phyloP scores from a whole-genome alignment of 1,140 invertebrate genomes.

The Cydia strobilella region DNA sequence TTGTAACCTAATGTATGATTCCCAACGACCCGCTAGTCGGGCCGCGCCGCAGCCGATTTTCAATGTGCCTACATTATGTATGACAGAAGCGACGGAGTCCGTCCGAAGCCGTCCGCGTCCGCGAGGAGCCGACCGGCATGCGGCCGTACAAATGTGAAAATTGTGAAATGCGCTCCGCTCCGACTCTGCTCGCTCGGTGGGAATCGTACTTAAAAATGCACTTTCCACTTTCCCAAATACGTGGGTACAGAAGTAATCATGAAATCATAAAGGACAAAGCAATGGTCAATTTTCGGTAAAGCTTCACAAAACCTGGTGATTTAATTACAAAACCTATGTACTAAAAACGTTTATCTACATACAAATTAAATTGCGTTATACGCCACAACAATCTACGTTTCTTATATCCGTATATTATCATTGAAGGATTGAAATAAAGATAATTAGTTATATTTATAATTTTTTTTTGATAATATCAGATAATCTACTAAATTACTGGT shows the following conservation, averaged over 20 bases:
- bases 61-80: too few relatives aligned
- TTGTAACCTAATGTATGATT: too few relatives aligned
- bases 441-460: slow-evolving; percentile 32
- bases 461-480: slow-evolving; percentile 40
- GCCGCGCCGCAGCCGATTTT: too few relatives aligned
- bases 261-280: background rate
- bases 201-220: too few relatives aligned
- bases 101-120: too few relatives aligned
- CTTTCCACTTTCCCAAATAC: too few relatives aligned
- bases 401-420: slow-evolving; percentile 27
- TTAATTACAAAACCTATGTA: background rate
- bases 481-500: slow-evolving; percentile 51
- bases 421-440: background rate
- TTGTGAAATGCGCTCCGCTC: too few relatives aligned
- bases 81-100: too few relatives aligned
- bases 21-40: too few relatives aligned
- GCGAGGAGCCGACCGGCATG: too few relatives aligned
- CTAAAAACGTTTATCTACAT: background rate
- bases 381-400: slow-evolving; percentile 32
- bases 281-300: background rate
- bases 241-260: background rate
- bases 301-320: background rate
- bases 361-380: slow-evolving; percentile 30
- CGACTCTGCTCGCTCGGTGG: too few relatives aligned
- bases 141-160: too few relatives aligned